phyloP scores from a whole-genome alignment of 2,888 invertebrate species.

The Eupithecia inturbata region DNA sequence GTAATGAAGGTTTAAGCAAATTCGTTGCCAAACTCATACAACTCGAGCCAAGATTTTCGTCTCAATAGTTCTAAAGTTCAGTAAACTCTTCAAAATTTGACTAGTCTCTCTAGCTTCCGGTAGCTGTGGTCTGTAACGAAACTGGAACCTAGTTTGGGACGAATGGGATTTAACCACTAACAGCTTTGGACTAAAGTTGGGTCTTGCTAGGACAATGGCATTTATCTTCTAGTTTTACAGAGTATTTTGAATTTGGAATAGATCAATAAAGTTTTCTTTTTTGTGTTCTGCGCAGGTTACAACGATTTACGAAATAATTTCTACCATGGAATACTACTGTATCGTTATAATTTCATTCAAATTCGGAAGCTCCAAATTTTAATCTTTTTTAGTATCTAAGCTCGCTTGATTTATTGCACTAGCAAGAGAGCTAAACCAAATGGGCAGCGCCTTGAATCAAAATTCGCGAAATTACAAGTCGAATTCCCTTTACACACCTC shows the following conservation, averaged over 20 bases:
- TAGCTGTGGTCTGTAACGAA: slow-evolving; percentile 18
- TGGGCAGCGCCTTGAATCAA: not conserved
- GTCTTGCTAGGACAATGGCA: slow-evolving; percentile 20
- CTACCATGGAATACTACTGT: not conserved
- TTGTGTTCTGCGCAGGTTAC: not conserved
- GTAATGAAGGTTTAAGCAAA: not conserved
- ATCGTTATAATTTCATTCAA: not conserved
- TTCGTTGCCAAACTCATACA: not conserved
- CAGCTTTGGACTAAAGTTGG: slow-evolving; percentile 30
- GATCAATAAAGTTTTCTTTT: not conserved
- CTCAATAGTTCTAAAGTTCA: slow-evolving; percentile 4
- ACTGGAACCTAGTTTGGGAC: slow-evolving; percentile 34
- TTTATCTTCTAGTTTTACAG: slow-evolving; percentile 22
- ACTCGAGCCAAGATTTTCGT: not conserved
- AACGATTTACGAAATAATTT: not conserved
- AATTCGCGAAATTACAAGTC: not conserved
- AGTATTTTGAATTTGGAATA: slow-evolving; percentile 6
- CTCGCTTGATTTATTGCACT: not conserved
- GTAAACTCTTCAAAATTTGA: slow-evolving; percentile 6
- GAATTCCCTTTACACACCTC: slow-evolving; percentile 1
- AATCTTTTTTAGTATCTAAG: not conserved
- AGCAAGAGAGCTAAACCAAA: not conserved
- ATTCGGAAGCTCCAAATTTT: not conserved
- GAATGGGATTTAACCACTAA: slow-evolving; percentile 32
- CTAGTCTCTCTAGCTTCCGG: slow-evolving; percentile 9